phyloP scores from a whole-genome alignment of 1,140 invertebrate species.

The Wasmannia auropunctata region DNA sequence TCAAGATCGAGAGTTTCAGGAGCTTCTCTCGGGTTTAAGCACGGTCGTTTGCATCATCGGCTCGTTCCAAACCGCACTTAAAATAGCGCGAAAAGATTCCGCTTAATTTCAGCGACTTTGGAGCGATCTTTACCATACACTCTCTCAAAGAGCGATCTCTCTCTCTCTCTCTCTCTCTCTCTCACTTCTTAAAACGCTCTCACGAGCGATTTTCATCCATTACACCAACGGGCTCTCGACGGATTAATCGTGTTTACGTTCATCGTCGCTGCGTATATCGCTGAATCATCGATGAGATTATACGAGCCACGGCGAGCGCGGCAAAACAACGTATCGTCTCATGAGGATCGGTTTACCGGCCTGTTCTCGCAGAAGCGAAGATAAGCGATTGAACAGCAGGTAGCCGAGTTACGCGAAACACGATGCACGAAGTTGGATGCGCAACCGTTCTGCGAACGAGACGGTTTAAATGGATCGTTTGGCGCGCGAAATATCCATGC shows the following conservation, averaged over 20 bases:
- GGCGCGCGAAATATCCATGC: conserved; percentile 54
- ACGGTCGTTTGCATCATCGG: conserved; percentile 73
- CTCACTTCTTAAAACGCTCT: not conserved
- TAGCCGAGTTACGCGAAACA: conserved; percentile 55
- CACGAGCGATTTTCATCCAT: conserved; percentile 24
- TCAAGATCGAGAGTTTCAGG: conserved; percentile 73
- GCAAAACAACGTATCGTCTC: conserved; percentile 53
- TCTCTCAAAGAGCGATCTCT: not conserved
- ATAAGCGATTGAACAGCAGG: conserved; percentile 60
- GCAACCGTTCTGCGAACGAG: conserved; percentile 57
- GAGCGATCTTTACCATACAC: not conserved
- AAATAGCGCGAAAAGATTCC: conserved; percentile 58
- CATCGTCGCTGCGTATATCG: conserved; percentile 24
- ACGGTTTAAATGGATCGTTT: not conserved
- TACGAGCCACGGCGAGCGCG: conserved; percentile 16
- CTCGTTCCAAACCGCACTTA: conserved; percentile 55
- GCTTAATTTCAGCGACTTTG: conserved; percentile 45
- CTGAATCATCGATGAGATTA: conserved; percentile 56
- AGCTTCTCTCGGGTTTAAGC: conserved; percentile 68
- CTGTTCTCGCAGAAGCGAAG: conserved; percentile 54
- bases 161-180: not conserved
- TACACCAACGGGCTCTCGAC: conserved; percentile 6
- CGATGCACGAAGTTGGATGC: conserved; percentile 2
- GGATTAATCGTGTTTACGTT: conserved; percentile 51
- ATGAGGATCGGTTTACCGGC: conserved; percentile 60